Evolutionary conservation across 2,888 invertebrate genomes (phyloP).

Genomic region (Cantharis flavilabris): DNA sequence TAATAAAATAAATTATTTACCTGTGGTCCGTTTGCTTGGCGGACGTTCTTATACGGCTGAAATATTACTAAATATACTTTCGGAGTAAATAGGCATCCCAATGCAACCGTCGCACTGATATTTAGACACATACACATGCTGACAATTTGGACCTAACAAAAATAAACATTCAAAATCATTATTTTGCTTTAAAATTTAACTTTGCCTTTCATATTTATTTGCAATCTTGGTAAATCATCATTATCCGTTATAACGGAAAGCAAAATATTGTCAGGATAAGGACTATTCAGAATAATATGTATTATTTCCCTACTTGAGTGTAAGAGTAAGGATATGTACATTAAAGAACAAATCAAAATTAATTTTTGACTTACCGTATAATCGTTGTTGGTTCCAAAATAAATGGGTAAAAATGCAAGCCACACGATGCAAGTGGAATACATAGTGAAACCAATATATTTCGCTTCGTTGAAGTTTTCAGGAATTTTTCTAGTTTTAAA

Average conservation of each 20-base stretch:
- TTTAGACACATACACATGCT: conserved; percentile 78
- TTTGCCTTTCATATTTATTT: no score
- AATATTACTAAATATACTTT: conserved; percentile 78
- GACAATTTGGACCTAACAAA: conserved; percentile 72
- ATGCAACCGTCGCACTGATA: conserved; percentile 74
- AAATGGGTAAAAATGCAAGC: conserved; percentile 79
- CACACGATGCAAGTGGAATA: conserved; percentile 83
- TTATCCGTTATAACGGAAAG: not conserved
- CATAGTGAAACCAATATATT: conserved; percentile 84
- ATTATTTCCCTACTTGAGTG: no score
- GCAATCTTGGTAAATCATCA: no score
- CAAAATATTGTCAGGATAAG: no score
- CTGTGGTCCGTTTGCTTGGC: conserved; percentile 59
- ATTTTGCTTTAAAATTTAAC: not conserved
- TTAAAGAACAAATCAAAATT: not conserved
- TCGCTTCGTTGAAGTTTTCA: conserved; percentile 82
- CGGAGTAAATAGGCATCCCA: conserved; percentile 75
- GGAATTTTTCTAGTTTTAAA: conserved; percentile 82
- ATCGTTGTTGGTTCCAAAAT: conserved; percentile 77
- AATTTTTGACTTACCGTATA: conserved; percentile 65
- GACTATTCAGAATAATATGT: no score
- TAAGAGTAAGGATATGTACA: no score
- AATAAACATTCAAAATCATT: not conserved
- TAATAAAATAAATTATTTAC: conserved; percentile 32
- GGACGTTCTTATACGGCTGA: conserved; percentile 79